Conservation (phyloP, 2,888 invertebrate species). For the Eupithecia exiguata region DNA sequence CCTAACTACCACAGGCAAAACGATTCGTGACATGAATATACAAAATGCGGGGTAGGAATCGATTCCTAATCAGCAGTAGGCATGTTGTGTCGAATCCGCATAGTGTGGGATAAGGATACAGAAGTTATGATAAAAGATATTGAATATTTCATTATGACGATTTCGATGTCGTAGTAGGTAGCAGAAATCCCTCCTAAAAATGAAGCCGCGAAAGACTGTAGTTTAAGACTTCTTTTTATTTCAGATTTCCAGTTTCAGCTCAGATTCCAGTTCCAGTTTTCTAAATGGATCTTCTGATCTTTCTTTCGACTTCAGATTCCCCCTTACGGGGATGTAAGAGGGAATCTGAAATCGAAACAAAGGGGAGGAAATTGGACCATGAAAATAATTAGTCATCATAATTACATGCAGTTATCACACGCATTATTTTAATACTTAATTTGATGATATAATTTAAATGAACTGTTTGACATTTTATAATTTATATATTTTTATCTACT, state of each 20-base stretch:
- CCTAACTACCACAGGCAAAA: constrained; percentile 11
- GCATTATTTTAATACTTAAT: too few relatives aligned
- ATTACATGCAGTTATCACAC: background rate
- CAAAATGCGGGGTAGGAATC: constrained; percentile 8
- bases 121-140: background rate
- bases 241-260: background rate
- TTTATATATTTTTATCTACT: too few relatives aligned
- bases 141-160: background rate
- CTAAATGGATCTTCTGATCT: background rate
- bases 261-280: background rate
- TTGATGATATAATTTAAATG: too few relatives aligned
- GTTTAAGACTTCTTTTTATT: background rate
- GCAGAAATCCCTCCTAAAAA: background rate
- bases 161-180: background rate
- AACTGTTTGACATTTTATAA: too few relatives aligned
- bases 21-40: constrained; percentile 13
- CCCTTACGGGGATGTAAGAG: too few relatives aligned
- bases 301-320: too few relatives aligned
- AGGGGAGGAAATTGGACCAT: too few relatives aligned
- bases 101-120: background rate
- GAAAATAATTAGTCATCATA: background rate
- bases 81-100: constrained; percentile 9
- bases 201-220: background rate
- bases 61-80: constrained; percentile 10
- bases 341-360: too few relatives aligned